phyloP scores from a whole-genome alignment of 1,140 invertebrate species.

The Mizuhopecten yessoensis region DNA sequence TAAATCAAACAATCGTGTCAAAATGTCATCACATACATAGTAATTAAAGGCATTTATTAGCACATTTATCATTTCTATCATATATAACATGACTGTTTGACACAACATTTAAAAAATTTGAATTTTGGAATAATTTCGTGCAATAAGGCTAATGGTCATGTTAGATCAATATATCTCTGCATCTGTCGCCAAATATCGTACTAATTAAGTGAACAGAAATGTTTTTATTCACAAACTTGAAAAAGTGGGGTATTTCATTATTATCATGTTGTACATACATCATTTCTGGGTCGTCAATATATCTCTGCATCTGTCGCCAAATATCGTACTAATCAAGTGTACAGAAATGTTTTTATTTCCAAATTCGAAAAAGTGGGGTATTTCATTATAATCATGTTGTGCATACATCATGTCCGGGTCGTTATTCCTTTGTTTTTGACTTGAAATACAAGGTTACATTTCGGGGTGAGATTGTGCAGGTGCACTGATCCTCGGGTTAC shows the following conservation, averaged over 20 bases:
- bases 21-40: conserved; percentile 6
- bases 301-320: background rate
- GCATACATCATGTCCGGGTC: no score
- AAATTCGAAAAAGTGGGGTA: no score
- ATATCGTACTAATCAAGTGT: no score
- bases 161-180: background rate
- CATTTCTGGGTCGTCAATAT: background rate
- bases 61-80: background rate
- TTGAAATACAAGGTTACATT: no score
- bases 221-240: no score
- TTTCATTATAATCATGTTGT: no score
- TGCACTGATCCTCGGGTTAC: no score
- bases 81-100: background rate
- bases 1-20: background rate
- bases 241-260: no score
- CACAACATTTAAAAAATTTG: conserved; percentile 29
- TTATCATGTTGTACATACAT: no score
- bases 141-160: background rate
- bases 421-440: background rate
- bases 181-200: background rate
- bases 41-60: conserved; percentile 27
- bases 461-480: no score
- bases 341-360: no score
- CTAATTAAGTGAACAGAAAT: no score
- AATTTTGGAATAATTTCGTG: background rate